phyloP scores from a whole-genome alignment of 1,140 invertebrate species.

The Bombus pyrosoma region DNA sequence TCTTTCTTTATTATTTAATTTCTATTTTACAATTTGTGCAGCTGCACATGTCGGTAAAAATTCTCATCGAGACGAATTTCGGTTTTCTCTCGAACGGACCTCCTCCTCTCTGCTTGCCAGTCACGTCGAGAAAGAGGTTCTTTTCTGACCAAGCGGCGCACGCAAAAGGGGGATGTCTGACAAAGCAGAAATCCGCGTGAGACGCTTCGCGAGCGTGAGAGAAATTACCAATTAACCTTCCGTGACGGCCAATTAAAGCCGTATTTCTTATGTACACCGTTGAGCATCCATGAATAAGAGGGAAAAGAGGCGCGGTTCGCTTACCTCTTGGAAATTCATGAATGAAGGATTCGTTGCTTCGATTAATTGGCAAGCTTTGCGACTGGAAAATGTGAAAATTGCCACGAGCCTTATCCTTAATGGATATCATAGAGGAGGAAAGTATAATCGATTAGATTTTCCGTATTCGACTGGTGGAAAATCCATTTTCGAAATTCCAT shows the following conservation, averaged over 20 bases:
- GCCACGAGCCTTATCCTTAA: background rate
- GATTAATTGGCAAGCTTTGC: background rate
- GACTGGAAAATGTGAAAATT: background rate
- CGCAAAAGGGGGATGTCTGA: conserved; percentile 42
- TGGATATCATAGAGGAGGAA: background rate
- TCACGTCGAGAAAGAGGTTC: conserved; percentile 23
- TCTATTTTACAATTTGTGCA: no score
- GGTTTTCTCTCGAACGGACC: no score
- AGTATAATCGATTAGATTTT: background rate
- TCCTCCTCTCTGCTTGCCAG: background rate
- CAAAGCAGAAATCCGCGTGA: conserved; percentile 55
- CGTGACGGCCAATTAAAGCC: conserved; percentile 39
- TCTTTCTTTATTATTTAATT: no score
- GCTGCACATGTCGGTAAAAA: no score
- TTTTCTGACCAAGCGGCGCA: conserved; percentile 12
- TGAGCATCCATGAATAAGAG: no score
- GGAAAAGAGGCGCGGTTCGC: background rate
- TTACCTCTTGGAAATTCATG: background rate
- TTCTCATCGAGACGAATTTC: background rate
- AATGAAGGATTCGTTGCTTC: background rate
- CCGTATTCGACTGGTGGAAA: background rate
- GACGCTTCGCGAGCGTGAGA: conserved; percentile 46
- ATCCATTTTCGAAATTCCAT: background rate
- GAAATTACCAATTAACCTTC: conserved; percentile 55
- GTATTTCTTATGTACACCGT: conserved; percentile 3